phyloP scores from a whole-genome alignment of 2,888 invertebrate genomes.

The Ischnus inquisitorius region DNA sequence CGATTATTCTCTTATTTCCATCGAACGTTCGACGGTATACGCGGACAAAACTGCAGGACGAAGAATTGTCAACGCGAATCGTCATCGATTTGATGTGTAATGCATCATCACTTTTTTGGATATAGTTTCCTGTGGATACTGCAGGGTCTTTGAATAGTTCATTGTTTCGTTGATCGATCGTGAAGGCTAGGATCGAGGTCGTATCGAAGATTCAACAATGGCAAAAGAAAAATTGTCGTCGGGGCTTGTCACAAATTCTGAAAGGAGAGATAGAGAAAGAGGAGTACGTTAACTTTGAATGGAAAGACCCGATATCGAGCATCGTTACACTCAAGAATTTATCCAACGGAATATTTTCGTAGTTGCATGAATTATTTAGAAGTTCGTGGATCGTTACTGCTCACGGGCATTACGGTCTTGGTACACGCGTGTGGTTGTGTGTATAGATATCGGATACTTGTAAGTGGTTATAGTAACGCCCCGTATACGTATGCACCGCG shows the following conservation, averaged over 20 bases:
- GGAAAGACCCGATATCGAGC: constrained; percentile 27
- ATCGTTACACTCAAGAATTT: constrained; percentile 27
- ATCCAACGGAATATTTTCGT: constrained; percentile 34
- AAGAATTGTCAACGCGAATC: no score
- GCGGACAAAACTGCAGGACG: no score
- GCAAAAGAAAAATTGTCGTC: constrained; percentile 1
- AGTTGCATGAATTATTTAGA: constrained; percentile 47
- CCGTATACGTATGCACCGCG: constrained; percentile 35
- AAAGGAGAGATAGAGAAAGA: neutral
- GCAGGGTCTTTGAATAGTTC: neutral
- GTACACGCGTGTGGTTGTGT: neutral
- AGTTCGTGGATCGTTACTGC: constrained; percentile 43
- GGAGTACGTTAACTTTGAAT: neutral
- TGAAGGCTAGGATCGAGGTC: neutral
- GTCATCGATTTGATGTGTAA: neutral
- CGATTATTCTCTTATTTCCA: no score
- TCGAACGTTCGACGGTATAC: no score
- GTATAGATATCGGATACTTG: constrained; percentile 9
- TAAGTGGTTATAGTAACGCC: constrained; percentile 20
- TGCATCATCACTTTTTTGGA: neutral
- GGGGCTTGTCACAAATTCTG: neutral
- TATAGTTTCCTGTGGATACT: neutral
- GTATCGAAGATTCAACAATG: constrained; percentile 19
- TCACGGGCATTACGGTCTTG: constrained; percentile 20
- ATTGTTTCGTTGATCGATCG: neutral